Percentiles rank a stretch among this genome's conserved stretches.
phyloP scores from a whole-genome alignment of 2,888 invertebrate genomes.

The Hydrotaea diabolus region DNA sequence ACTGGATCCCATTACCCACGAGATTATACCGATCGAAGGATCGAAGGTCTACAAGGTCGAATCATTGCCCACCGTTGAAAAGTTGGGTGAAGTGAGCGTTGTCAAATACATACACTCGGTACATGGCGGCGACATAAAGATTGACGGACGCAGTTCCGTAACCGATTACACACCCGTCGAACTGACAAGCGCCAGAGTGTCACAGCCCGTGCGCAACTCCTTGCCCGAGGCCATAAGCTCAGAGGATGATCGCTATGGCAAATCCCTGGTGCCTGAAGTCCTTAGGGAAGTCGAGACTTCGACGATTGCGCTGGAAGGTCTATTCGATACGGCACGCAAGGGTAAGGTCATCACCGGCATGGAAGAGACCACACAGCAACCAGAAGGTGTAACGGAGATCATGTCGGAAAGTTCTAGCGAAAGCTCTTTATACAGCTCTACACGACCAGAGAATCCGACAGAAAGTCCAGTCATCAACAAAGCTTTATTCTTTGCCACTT shows the following conservation, averaged over 20 bases:
- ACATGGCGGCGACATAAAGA: constrained; percentile 78
- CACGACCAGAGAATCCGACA: no score
- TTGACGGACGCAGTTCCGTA: constrained; percentile 80
- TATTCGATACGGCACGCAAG: constrained; percentile 84
- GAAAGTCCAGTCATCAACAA: constrained; percentile 33
- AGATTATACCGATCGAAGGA: constrained; percentile 82
- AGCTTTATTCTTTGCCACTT: constrained; percentile 18
- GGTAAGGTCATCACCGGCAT: constrained; percentile 74
- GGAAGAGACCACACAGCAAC: constrained; percentile 71
- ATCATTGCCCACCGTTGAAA: constrained; percentile 84
- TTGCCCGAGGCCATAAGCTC: constrained; percentile 68
- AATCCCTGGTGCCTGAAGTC: constrained; percentile 77
- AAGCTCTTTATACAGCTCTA: no score
- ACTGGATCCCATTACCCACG: constrained; percentile 82
- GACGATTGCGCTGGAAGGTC: constrained; percentile 85
- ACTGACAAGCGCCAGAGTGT: constrained; percentile 63
- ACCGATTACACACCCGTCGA: constrained; percentile 80
- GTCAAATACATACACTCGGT: constrained; percentile 86
- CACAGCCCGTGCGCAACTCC: constrained; percentile 74
- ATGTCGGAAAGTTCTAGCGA: constrained; percentile 17
- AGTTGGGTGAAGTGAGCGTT: constrained; percentile 87
- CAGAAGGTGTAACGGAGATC: constrained; percentile 70
- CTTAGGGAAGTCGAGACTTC: constrained; percentile 83
- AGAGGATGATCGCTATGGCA: constrained; percentile 72
- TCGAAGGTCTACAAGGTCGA: constrained; percentile 83